Evolutionary conservation across 2,888 invertebrate genomes (phyloP).

Genomic region (Hypselothyrea guttata): DNA sequence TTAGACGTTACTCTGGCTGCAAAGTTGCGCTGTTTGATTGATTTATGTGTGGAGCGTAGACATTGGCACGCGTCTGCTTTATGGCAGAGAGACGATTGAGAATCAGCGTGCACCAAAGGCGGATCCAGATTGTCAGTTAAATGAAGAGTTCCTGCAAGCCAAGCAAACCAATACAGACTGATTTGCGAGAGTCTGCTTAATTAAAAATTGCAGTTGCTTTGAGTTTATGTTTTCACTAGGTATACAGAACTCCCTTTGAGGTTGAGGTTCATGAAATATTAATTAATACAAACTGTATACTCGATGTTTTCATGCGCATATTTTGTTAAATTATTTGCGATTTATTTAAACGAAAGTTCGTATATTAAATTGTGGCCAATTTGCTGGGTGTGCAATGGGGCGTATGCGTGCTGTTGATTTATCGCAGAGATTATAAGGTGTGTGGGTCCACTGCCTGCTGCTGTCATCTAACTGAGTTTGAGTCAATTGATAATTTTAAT

Average conservation of each 20-base stretch:
- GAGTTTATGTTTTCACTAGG: no score
- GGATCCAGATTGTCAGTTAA: conserved; percentile 31
- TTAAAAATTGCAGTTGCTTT: neutral
- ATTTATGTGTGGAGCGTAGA: conserved; percentile 52
- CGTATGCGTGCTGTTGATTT: conserved; percentile 43
- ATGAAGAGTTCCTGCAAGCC: conserved; percentile 36
- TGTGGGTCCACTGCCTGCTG: neutral
- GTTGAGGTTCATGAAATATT: neutral
- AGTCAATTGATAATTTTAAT: conserved; percentile 71
- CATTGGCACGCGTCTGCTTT: conserved; percentile 21
- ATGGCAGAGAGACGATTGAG: conserved; percentile 14
- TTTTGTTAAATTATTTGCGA: conserved; percentile 23
- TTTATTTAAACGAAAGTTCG: neutral
- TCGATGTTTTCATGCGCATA: conserved; percentile 30
- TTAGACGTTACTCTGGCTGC: conserved; percentile 51
- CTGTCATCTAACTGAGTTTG: conserved; percentile 17
- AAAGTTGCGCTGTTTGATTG: conserved; percentile 51
- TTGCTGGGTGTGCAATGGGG: conserved; percentile 29
- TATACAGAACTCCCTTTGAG: no score
- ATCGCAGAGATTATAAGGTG: neutral
- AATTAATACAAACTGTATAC: conserved; percentile 11
- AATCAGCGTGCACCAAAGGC: neutral
- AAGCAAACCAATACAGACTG: no score
- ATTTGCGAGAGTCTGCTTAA: neutral
- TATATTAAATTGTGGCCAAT: conserved; percentile 8